Evolutionary conservation across 2,797 vertebrate species (phyloP).

Genomic region (Cottoperca gobio): DNA sequence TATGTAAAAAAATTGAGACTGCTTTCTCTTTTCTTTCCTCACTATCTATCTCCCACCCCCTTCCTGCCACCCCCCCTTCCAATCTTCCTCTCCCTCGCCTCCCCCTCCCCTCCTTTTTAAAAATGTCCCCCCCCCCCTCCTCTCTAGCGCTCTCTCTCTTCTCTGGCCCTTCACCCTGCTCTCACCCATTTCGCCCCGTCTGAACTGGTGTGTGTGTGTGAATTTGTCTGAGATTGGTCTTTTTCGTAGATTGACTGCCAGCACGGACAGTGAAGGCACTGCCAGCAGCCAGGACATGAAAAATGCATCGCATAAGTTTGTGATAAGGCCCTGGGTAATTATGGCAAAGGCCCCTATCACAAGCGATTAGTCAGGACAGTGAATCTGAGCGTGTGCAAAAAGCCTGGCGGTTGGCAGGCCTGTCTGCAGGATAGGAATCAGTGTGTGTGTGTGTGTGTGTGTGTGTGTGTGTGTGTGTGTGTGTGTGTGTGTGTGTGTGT

Average conservation of each 20-base stretch:
- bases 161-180: constrained; percentile 75
- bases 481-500: constrained; percentile 35
- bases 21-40: constrained; percentile 77
- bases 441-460: constrained; percentile 62
- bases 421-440: constrained; percentile 87
- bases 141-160: constrained; percentile 38
- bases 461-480: constrained; percentile 35
- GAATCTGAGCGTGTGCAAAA: constrained; percentile 86
- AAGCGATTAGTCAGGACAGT: constrained; percentile 88
- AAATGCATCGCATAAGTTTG: constrained; percentile 87
- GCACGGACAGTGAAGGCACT: constrained; percentile 78
- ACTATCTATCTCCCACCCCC: constrained; percentile 71
- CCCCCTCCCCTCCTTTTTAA: constrained; percentile 31
- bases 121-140: constrained; percentile 43
- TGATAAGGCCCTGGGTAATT: constrained; percentile 87
- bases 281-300: constrained; percentile 85
- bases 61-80: constrained; percentile 44
- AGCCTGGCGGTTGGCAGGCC: constrained; percentile 84
- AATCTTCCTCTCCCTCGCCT: constrained; percentile 41
- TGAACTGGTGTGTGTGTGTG: constrained; percentile 64
- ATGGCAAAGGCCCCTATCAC: constrained; percentile 87
- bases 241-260: constrained; percentile 80
- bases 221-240: constrained; percentile 80
- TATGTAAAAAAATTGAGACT: constrained; percentile 78
- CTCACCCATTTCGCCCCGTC: constrained; percentile 76